A percentile compares a stretch with the other conserved stretches of the same genome.
Evolutionary conservation across 2,113 vertebrate species (phyloP).

Genomic region (Enhydra lutris): DNA sequence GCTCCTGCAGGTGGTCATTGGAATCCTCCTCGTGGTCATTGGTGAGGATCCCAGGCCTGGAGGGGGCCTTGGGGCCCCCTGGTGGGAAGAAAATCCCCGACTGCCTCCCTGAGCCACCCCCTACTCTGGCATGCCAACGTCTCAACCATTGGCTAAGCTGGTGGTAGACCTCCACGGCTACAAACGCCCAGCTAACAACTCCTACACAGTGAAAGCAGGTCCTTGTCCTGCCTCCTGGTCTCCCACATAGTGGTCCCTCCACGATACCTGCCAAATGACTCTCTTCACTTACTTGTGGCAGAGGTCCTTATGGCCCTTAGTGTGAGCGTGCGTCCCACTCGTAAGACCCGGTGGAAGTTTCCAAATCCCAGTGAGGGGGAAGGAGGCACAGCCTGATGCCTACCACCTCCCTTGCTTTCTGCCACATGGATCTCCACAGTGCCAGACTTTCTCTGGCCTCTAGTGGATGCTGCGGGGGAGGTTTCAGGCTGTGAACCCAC

Average conservation of each 20-base stretch:
- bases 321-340: neutral
- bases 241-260: neutral
- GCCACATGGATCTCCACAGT: neutral
- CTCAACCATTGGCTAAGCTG: neutral
- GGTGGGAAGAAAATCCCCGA: neutral
- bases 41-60: conserved; percentile 80
- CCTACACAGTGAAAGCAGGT: too few relatives aligned
- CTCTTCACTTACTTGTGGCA: neutral
- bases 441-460: neutral
- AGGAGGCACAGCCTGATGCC: neutral
- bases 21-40: conserved; percentile 89
- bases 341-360: neutral
- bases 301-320: neutral
- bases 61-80: accelerated
- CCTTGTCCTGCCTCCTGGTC: neutral
- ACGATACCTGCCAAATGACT: neutral
- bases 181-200: neutral
- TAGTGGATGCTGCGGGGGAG: neutral
- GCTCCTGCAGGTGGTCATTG: conserved; percentile 88
- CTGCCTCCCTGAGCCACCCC: neutral
- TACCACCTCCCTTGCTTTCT: neutral
- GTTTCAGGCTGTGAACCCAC: neutral
- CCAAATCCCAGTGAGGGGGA: neutral
- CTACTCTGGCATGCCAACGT: neutral
- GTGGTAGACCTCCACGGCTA: neutral